A percentile compares a stretch with the other conserved stretches of the same genome.
These are phyloP conservation scores for Rhingia campestris DNA, from an alignment of 2,888 invertebrate genomes.

Conservation along the genomic window DNA sequence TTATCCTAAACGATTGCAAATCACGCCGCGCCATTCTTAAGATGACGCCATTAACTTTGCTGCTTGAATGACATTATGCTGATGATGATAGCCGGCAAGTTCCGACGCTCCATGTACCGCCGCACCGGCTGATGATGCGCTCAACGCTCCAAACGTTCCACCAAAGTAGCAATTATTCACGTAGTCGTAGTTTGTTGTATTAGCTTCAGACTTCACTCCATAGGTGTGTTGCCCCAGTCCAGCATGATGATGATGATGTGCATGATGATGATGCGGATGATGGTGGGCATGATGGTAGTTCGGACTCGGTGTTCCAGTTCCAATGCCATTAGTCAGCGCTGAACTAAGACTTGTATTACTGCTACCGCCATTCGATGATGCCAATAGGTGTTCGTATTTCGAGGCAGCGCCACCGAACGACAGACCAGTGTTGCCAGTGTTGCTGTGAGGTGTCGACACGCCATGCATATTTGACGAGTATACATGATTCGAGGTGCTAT, in stretches of 20 bases:
- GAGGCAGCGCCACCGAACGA: slow-evolving; percentile 77
- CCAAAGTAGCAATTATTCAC: slow-evolving; percentile 83
- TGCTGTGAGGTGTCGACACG: slow-evolving; percentile 64
- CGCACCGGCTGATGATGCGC: slow-evolving; percentile 77
- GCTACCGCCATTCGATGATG: slow-evolving; percentile 73
- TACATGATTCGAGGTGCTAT: slow-evolving; percentile 77
- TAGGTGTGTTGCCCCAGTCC: slow-evolving; percentile 77
- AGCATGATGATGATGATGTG: slow-evolving; percentile 78
- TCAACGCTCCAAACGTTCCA: slow-evolving; percentile 80
- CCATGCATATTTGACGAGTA: slow-evolving; percentile 77
- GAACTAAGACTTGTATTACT: slow-evolving; percentile 71
- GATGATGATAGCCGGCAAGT: slow-evolving; percentile 90
- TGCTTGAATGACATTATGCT: slow-evolving; percentile 92
- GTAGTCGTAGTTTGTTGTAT: slow-evolving; percentile 82
- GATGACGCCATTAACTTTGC: slow-evolving; percentile 93
- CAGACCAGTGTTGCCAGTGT: slow-evolving; percentile 75
- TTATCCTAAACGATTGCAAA: slow-evolving; percentile 10
- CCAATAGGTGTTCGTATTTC: slow-evolving; percentile 79
- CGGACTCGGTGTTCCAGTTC: slow-evolving; percentile 79
- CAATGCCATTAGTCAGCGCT: slow-evolving; percentile 71
- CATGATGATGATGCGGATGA: slow-evolving; percentile 77
- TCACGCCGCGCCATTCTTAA: slow-evolving; percentile 82
- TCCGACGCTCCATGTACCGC: slow-evolving; percentile 83
- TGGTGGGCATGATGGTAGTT: slow-evolving; percentile 79
- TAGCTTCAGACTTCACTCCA: slow-evolving; percentile 81